Evolutionary conservation across 1,140 invertebrate genomes (phyloP).

Genomic region (Leptinotarsa lineolata): DNA sequence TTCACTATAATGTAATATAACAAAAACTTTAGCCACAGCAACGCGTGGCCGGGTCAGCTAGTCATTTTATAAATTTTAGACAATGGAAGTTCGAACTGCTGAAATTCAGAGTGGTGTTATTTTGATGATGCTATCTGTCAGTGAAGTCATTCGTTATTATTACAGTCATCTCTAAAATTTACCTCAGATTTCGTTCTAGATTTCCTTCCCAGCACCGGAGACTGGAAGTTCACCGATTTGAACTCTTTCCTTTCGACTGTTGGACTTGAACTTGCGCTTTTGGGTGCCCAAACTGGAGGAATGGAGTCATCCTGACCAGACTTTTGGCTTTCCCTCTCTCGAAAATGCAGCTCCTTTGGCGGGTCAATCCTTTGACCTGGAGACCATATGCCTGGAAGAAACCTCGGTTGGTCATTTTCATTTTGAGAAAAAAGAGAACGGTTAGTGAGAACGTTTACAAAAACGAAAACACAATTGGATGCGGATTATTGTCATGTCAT

Average conservation of each 20-base stretch:
- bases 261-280: conserved; percentile 68
- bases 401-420: neutral
- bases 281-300: conserved; percentile 75
- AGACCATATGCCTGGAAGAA: conserved; percentile 57
- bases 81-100: too few relatives aligned
- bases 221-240: conserved; percentile 77
- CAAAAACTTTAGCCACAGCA: too few relatives aligned
- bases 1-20: too few relatives aligned
- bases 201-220: conserved; percentile 65
- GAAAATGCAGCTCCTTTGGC: conserved; percentile 58
- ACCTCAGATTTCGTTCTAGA: conserved; percentile 51
- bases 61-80: too few relatives aligned
- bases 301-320: conserved; percentile 60
- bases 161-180: neutral
- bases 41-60: too few relatives aligned
- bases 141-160: too few relatives aligned
- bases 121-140: too few relatives aligned
- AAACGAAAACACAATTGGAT: too few relatives aligned
- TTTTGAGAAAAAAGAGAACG: neutral
- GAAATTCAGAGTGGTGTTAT: too few relatives aligned
- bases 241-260: conserved; percentile 70
- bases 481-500: too few relatives aligned
- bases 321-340: conserved; percentile 50
- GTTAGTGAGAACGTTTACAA: neutral
- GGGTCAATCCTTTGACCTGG: conserved; percentile 50